Percentiles rank a stretch among this genome's conserved stretches.
Evolutionary conservation across 2,113 vertebrate species (phyloP).

Genomic region (Acanthisitta chloris): DNA sequence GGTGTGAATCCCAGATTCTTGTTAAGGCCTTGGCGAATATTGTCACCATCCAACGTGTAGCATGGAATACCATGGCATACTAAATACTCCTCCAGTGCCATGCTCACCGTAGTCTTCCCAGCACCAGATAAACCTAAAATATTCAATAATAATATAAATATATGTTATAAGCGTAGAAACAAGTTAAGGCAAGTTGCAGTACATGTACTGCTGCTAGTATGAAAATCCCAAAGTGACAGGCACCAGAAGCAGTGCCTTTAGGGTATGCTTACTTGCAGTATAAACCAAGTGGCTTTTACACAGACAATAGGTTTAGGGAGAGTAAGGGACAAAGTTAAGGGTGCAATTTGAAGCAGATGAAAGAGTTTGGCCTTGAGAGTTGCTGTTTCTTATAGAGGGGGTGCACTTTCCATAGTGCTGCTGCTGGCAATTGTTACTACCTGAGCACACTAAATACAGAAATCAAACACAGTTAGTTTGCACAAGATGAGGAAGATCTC

Average conservation of each 20-base stretch:
- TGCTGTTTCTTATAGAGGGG: not conserved
- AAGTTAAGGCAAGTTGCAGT: not conserved
- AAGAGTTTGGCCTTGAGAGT: not conserved
- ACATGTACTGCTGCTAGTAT: not conserved
- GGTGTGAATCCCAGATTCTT: slow-evolving; percentile 97
- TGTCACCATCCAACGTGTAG: slow-evolving; percentile 96
- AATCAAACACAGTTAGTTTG: not conserved
- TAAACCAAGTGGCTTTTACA: not conserved
- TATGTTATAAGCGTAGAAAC: not conserved
- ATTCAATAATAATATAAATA: not conserved
- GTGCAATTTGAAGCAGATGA: not conserved
- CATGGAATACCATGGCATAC: slow-evolving; percentile 97
- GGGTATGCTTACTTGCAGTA: not conserved
- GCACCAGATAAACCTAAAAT: slow-evolving; percentile 89
- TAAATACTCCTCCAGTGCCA: slow-evolving; percentile 96
- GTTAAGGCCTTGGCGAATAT: slow-evolving; percentile 96
- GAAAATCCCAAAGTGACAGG: not conserved
- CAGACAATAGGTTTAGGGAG: not conserved
- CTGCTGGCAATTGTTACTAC: not conserved
- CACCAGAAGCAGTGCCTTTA: not conserved
- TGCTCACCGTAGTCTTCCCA: slow-evolving; percentile 97
- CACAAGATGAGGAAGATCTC: not conserved
- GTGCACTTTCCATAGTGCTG: not conserved
- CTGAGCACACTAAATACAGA: not conserved
- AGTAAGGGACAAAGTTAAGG: not conserved